Conservation (phyloP, 2,113 vertebrate genomes). For the Hippocampus barbouri region DNA sequence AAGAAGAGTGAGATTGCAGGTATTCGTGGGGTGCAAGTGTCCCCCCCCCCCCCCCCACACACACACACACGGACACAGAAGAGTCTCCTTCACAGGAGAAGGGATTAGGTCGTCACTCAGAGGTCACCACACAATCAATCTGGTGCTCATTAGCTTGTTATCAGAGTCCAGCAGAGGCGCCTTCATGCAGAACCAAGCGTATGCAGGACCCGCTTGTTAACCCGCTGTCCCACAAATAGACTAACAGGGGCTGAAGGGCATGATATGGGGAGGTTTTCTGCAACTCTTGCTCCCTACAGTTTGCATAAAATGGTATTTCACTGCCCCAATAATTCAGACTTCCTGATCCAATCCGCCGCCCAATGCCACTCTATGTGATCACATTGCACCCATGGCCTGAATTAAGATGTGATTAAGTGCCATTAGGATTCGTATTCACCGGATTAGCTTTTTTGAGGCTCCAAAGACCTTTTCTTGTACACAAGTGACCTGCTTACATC, state of each 20-base stretch:
- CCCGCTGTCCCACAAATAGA: constrained; percentile 1
- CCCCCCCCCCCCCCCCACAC: too few relatives aligned
- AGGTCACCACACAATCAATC: constrained; percentile 37
- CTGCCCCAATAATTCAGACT: background rate
- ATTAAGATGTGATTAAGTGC: background rate
- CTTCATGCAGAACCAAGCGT: constrained; percentile 24
- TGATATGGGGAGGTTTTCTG: background rate
- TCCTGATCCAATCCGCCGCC: background rate
- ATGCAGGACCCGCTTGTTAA: constrained; percentile 1
- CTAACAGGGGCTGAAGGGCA: background rate
- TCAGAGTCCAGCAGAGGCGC: constrained; percentile 25
- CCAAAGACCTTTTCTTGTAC: background rate
- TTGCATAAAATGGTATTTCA: background rate
- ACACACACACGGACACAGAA: constrained; percentile 8
- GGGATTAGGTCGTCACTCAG: constrained; percentile 20
- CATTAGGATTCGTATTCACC: background rate
- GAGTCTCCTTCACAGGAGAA: constrained; percentile 25
- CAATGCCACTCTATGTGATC: background rate
- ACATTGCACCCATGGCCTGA: background rate
- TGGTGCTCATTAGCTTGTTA: constrained; percentile 43
- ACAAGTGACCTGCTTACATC: background rate
- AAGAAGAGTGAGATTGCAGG: background rate
- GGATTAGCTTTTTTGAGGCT: background rate
- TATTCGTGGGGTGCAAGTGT: background rate
- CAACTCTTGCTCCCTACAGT: background rate